A percentile compares a stretch with the other conserved stretches of the same genome.
Conservation (phyloP, 2,113 vertebrate genomes). For the Phrynosoma platyrhinos region DNA sequence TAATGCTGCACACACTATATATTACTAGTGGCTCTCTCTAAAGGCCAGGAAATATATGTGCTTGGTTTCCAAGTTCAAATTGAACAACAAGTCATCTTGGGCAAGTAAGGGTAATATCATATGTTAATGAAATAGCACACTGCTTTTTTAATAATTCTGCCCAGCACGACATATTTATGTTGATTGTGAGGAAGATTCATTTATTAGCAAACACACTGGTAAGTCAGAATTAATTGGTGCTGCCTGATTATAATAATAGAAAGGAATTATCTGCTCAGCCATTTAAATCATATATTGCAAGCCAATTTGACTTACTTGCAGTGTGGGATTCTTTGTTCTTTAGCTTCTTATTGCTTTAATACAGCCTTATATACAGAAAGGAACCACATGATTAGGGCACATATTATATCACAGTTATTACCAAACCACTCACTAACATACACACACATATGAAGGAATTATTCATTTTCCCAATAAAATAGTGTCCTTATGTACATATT, state of each 20-base stretch:
- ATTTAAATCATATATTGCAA: neutral
- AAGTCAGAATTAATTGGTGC: constrained; percentile 38
- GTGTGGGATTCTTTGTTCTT: neutral
- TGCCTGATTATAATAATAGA: constrained; percentile 28
- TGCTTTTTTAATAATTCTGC: constrained; percentile 20
- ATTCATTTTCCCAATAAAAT: neutral
- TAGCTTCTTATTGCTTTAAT: neutral
- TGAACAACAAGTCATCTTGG: neutral
- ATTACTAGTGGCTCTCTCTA: neutral
- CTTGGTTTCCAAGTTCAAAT: neutral
- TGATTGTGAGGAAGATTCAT: constrained; percentile 50
- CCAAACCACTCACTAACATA: neutral
- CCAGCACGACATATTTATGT: constrained; percentile 29
- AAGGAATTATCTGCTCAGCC: constrained; percentile 22
- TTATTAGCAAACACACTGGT: constrained; percentile 18
- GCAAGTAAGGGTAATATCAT: neutral
- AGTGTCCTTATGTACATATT: neutral
- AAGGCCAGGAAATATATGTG: too few species aligned
- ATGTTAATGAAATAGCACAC: constrained; percentile 29
- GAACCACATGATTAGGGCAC: neutral
- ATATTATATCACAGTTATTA: neutral
- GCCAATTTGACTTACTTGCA: neutral
- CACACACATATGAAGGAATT: neutral
- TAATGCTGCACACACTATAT: neutral
- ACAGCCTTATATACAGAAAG: neutral